Conservation (phyloP, 2,888 invertebrate species). For the Parnassius mnemosyne region DNA sequence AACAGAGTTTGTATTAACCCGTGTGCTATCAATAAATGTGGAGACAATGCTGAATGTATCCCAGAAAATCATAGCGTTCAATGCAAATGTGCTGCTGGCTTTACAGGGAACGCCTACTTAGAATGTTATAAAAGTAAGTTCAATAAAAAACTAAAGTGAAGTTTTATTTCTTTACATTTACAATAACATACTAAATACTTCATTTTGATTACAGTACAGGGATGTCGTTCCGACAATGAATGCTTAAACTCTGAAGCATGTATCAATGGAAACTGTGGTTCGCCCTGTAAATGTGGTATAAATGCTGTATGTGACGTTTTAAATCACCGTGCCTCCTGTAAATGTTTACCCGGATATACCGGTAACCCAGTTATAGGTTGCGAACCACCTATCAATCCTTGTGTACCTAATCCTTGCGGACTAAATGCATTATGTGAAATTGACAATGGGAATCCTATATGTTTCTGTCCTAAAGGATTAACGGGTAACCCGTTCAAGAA, state of each 20-base stretch:
- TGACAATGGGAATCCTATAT: constrained; percentile 92
- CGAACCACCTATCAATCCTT: constrained; percentile 87
- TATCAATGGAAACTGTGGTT: constrained; percentile 86
- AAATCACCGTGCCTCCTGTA: constrained; percentile 89
- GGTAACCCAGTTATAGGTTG: constrained; percentile 89
- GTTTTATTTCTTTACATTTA: not conserved
- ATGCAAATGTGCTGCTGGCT: constrained; percentile 87
- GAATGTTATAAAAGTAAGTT: constrained; percentile 83
- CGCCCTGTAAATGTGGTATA: constrained; percentile 88
- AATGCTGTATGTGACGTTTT: constrained; percentile 91
- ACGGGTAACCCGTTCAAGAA: constrained; percentile 95
- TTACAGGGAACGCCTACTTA: constrained; percentile 87
- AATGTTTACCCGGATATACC: constrained; percentile 89
- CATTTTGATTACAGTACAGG: constrained; percentile 77
- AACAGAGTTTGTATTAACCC: constrained; percentile 92
- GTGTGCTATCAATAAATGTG: constrained; percentile 89
- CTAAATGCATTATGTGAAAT: constrained; percentile 90
- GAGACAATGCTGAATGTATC: constrained; percentile 89
- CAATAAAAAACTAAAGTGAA: not conserved
- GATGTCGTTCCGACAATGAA: constrained; percentile 86
- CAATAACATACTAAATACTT: not conserved
- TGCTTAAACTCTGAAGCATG: constrained; percentile 88
- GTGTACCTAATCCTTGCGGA: constrained; percentile 93
- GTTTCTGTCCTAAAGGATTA: constrained; percentile 92
- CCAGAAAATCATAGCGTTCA: constrained; percentile 88